A percentile compares a stretch with the other conserved stretches of the same genome.
phyloP scores from a whole-genome alignment of 2,113 vertebrate genomes.

The Otus sunia region DNA sequence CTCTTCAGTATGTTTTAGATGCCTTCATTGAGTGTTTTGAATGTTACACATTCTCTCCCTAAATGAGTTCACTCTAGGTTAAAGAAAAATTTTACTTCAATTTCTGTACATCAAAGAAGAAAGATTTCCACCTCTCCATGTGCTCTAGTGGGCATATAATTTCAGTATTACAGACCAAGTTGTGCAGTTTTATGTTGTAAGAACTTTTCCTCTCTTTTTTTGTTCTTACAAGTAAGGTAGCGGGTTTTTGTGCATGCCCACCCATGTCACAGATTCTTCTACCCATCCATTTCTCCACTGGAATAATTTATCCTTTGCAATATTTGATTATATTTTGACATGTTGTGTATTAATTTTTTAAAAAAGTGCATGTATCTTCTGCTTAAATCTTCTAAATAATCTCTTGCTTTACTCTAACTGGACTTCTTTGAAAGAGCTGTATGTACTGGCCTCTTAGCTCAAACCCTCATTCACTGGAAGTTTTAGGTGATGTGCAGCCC shows the following conservation, averaged over 20 bases:
- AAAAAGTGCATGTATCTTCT: neutral
- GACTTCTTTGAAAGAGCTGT: neutral
- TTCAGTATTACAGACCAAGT: neutral
- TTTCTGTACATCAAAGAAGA: neutral
- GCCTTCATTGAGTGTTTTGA: neutral
- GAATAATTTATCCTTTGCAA: neutral
- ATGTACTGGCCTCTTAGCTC: neutral
- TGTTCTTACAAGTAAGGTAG: neutral
- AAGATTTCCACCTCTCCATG: neutral
- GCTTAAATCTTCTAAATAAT: neutral
- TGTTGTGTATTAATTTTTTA: neutral
- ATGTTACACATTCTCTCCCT: neutral
- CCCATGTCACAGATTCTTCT: neutral
- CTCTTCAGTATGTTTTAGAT: neutral
- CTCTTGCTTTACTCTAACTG: neutral
- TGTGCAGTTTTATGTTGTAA: neutral
- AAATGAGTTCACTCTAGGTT: neutral
- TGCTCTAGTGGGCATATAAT: neutral
- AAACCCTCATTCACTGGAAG: neutral
- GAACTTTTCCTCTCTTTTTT: neutral
- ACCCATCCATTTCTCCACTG: neutral
- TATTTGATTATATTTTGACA: neutral
- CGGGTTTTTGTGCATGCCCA: neutral
- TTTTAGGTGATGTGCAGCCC: accelerated
- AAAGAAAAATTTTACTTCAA: neutral